Percentiles rank a stretch among this genome's conserved stretches.
These are phyloP conservation scores for Sturnus vulgaris DNA, from an alignment of 2,113 vertebrate genomes.

Conservation along the genomic window DNA sequence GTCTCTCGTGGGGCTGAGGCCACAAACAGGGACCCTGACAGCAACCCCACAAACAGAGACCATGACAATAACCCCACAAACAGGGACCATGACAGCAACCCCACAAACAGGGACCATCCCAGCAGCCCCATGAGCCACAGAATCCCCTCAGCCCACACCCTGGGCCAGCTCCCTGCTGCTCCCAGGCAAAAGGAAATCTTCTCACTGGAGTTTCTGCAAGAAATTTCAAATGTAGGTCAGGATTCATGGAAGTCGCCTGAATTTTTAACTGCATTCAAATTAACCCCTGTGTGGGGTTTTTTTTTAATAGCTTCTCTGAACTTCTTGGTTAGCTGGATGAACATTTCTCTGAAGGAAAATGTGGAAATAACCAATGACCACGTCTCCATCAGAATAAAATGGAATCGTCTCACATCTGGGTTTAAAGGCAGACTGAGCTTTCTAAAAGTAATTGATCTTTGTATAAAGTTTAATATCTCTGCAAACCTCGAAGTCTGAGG, in stretches of 20 bases:
- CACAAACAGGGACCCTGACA: rapidly evolving
- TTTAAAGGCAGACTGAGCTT: background rate
- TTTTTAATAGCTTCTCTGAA: background rate
- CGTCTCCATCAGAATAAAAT: background rate
- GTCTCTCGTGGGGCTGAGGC: background rate
- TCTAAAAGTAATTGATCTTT: background rate
- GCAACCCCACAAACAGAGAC: no score
- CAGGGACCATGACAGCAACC: no score
- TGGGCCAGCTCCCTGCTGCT: rapidly evolving
- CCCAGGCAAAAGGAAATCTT: background rate
- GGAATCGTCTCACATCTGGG: background rate
- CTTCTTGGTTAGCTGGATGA: background rate
- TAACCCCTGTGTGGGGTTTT: background rate
- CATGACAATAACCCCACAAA: no score
- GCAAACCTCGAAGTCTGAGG: background rate
- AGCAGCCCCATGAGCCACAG: background rate
- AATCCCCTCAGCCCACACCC: rapidly evolving
- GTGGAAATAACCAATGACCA: background rate
- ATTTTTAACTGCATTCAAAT: background rate
- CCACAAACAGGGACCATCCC: no score
- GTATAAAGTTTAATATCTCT: background rate
- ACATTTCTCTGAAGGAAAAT: background rate
- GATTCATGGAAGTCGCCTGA: background rate
- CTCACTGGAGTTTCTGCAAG: background rate
- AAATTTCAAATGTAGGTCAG: background rate